Base-by-base conservation (phyloP, 1,140 invertebrate genomes). In the Procambarus virginalis region DNA sequence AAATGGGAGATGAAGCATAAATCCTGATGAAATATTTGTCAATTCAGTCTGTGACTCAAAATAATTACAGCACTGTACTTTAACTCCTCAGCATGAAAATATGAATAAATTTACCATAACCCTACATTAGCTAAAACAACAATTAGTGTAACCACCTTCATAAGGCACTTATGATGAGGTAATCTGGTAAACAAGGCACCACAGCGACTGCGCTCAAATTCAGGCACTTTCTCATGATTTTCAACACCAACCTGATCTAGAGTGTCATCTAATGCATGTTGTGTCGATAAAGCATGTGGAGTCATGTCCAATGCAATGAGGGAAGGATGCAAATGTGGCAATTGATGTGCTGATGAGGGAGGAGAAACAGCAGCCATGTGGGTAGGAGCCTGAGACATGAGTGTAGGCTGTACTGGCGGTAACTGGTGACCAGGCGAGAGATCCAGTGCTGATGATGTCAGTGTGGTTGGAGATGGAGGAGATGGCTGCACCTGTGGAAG, bases 371-470 rank as follows among this genome's bases (percentile, higher is more conserved):
- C 5, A n/a, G 34, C n/a, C 8, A 60, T 10, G n/a, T 77, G 73
- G 78, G 86, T 5, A 4, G 77, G 51, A 17, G 78, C 64, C 51
- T 51, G 60, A 51, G 60, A 22, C 46, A 87, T 45, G 9, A 80
- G 60, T 17, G 78, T 81, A 34, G 86, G 60, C 20, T 87, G 77
- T 34, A 80, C 55, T 45, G 77, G 58, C 1, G 76, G 86, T 2
- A 87, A 46, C 58, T 79, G 76, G 22, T 68, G 78, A 64, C 51
- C 78, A 79, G 86, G 86, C 49, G 86, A 87, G 8, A 87, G 78
- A 34, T 87, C 86, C n/a, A 87, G 86, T n/a, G 78, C 86, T 60
- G 86, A 87, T 58, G 86, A 87, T 17, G 86, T 80, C 20, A 86
- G 14, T 70, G 77, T 48, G 3, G 58, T 17, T 68, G 77, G 58